Evolutionary conservation across 2,113 vertebrate species (phyloP), one percentile per base, ranked within the genome.

Genomic region (Chlamydotis undulata): DNA sequence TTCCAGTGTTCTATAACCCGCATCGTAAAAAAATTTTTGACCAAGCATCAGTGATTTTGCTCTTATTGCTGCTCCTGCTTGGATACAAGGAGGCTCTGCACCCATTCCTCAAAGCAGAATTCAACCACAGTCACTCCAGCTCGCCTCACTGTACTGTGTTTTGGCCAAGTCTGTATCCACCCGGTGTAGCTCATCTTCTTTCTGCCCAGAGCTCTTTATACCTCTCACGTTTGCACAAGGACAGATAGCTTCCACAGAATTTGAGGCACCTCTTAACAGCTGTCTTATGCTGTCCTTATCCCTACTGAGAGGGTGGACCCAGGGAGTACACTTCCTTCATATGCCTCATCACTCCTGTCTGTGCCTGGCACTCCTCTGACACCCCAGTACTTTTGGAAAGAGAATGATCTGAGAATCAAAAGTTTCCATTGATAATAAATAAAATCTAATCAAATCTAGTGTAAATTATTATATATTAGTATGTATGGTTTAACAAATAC

Each of bases 61-160:
- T 69, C 7, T 69, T 73, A 37, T 8, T 64, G 24, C 4, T 29
- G 17, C 7, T 84, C 1, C 26, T 59, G 0, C 41, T 74, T 69
- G 23, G 8, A 49, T 29, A 61, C 3, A 35, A 69, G 28, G 18
- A 61, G 7, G 8, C 28, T 79, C 15, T 91, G 29, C 19, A 35
- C 23, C 49, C n/a, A 6, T 2, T 94, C 14, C n/a, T 93, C 39
- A n/a, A 33, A 76, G 22, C 29, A 57, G 19, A 76, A 82, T 68
- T 83, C 29, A 56, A 4, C 13, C 41, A 1, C 59, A 55, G 41
- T 26, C 15, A 1, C 45, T 63, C 13, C 19, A 43, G 18, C 12
- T 78, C 19, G 0, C 10, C 63, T 45, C 26, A 23, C 9, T 47
- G 3, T 6, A 2, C 2, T 3, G 9, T 33, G 22, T 28, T 73